Percentiles rank a stretch among this genome's conserved stretches.
Conservation (phyloP, 1,140 invertebrate species). For the Cecropterus lyciades region DNA sequence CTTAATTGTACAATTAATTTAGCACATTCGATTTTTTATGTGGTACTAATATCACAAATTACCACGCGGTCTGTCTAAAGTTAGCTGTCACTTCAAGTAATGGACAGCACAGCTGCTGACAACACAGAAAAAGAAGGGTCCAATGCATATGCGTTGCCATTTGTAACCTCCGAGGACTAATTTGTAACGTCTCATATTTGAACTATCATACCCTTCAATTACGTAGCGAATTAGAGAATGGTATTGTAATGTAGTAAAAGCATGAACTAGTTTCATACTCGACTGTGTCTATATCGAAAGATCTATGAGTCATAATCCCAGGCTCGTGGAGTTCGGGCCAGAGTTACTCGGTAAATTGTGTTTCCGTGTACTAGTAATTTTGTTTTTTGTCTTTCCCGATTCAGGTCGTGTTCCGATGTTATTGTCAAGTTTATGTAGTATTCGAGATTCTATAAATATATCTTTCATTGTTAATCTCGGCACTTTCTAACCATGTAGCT, state of each 20-base stretch:
- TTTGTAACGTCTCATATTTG: no score
- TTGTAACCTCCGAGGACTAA: no score
- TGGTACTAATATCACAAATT: no score
- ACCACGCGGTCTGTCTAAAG: no score
- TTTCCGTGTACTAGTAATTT: constrained; percentile 46
- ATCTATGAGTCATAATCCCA: constrained; percentile 3
- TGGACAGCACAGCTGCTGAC: no score
- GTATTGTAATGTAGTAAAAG: background rate
- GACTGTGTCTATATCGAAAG: background rate
- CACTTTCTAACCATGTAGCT: no score
- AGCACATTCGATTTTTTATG: no score
- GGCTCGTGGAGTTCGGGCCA: constrained; percentile 32
- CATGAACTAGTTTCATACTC: background rate
- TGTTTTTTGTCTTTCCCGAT: constrained; percentile 39
- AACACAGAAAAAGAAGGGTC: no score
- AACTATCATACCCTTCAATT: background rate
- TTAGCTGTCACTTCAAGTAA: no score
- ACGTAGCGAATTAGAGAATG: background rate
- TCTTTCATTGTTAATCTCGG: background rate
- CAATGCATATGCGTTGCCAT: no score
- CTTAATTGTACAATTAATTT: no score
- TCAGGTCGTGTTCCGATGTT: constrained; percentile 20
- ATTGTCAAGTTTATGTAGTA: constrained; percentile 14
- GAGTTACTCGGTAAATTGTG: constrained; percentile 45
- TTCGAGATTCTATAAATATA: background rate